Conservation (phyloP, 2,797 vertebrate genomes). For the Triplophysa yarkandensis region DNA sequence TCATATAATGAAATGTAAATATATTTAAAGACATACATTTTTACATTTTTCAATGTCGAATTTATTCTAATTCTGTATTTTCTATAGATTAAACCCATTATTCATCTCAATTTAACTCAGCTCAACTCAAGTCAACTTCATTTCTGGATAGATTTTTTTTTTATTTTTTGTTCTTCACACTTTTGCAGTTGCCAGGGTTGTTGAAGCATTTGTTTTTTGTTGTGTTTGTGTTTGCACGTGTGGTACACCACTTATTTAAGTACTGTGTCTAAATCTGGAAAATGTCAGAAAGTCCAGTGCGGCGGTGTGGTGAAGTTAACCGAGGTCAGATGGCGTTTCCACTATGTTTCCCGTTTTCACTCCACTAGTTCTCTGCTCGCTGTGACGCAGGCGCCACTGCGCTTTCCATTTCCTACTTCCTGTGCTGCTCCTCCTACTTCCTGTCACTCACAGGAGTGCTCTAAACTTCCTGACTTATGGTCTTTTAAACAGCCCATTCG, state of each 20-base stretch:
- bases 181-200: conserved; percentile 8
- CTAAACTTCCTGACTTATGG: conserved; percentile 29
- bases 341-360: conserved; percentile 11
- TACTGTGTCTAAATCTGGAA: conserved; percentile 28
- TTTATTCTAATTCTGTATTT: too few species aligned
- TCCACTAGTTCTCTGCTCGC: conserved; percentile 1
- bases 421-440: conserved; percentile 43
- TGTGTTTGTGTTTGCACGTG: conserved; percentile 9
- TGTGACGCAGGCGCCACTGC: conserved; percentile 25
- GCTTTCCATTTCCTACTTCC: conserved; percentile 49
- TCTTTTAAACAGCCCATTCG: neutral
- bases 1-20: too few species aligned
- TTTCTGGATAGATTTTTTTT: too few species aligned
- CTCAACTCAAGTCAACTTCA: too few species aligned
- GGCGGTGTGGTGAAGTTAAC: neutral
- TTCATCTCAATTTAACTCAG: too few species aligned
- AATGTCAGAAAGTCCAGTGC: conserved; percentile 36
- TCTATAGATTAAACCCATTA: too few species aligned
- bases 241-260: conserved; percentile 9
- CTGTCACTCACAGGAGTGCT: conserved; percentile 36
- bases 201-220: neutral
- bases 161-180: conserved; percentile 11
- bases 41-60: too few species aligned
- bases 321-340: conserved; percentile 24
- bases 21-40: too few species aligned